Evolutionary conservation across 2,888 invertebrate genomes (phyloP).

Genomic region (Nemotelus nigrinus): DNA sequence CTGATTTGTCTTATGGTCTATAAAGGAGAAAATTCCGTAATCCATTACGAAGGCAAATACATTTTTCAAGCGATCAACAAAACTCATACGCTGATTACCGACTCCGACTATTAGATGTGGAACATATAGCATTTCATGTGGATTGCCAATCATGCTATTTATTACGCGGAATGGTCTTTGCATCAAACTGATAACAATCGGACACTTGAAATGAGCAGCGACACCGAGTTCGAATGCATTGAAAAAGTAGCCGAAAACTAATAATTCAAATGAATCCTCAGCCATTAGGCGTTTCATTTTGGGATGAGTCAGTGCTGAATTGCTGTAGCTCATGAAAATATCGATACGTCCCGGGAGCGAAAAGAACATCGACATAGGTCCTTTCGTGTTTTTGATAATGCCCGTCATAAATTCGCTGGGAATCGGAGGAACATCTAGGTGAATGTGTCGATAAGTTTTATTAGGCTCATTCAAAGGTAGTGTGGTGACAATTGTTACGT

Average conservation of each 20-base stretch:
- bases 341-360: not conserved
- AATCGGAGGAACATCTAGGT: conserved; percentile 11
- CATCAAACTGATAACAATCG: conserved; percentile 38
- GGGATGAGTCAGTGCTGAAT: conserved; percentile 5
- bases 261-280: conserved; percentile 44
- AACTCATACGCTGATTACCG: conserved; percentile 16
- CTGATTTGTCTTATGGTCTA: not conserved
- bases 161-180: not conserved
- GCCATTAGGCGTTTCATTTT: conserved; percentile 37
- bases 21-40: not conserved
- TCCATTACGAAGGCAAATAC: not conserved
- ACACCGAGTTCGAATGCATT: conserved; percentile 43
- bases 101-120: not conserved
- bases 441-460: conserved; percentile 31
- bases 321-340: not conserved
- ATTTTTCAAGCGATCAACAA: conserved; percentile 26
- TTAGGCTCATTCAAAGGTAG: conserved; percentile 52
- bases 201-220: conserved; percentile 49
- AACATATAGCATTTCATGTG: conserved; percentile 27
- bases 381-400: not conserved
- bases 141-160: conserved; percentile 23
- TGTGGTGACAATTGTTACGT: conserved; percentile 60
- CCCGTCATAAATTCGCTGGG: conserved; percentile 1
- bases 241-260: conserved; percentile 36
- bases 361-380: not conserved